Base-by-base conservation (phyloP, 1,140 invertebrate genomes). In the Drosophila yakuba region DNA sequence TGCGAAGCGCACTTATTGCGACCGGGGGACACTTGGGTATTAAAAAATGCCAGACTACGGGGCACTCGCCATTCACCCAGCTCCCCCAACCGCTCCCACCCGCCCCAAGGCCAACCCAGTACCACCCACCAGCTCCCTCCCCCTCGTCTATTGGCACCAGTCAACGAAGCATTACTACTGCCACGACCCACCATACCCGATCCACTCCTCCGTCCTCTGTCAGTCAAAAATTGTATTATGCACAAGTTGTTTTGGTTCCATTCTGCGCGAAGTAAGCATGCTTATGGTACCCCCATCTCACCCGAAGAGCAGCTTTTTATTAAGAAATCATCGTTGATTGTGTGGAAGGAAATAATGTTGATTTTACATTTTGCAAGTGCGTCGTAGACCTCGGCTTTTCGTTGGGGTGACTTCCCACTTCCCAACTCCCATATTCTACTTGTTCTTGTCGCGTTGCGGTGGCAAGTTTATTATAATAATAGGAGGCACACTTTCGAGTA, bases 311-410 rank as follows among this genome's bases (percentile, higher is more conserved):
- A 56, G 79, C 83, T 80, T 88, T 88, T 88, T 89, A 88, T 88
- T 88, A 88, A 89, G 84, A 88, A 88, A 88, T 89, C 84, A 88
- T 89, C 84, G 84, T 89, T 88, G 84, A 89, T 89, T 88, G 84
- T 83, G 84, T 88, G 84, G 84, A 89, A 89, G 84, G 80, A 88
- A 88, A 82, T 89, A 83, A 89, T 89, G 84, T 89, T 88, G 80
- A 83, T 83, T 89, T 89, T 80, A 89, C 79, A 83, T 83, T 88
- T 83, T 77, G 67, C 60, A 76, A 73, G 61, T 76, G 60, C 80
- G 74, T 58, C 55, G 52, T 48, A 62, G 63, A 57, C 25, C 20
- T 20, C 47, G 51, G 64, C 39, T n/a, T 39, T 45, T 20, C 38
- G 41, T 51, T 54, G 56, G 59, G 80, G 54, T 69, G 38, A 17